Base-by-base conservation (phyloP, 2,113 vertebrate species). In the Melanerpes formicivorus region DNA sequence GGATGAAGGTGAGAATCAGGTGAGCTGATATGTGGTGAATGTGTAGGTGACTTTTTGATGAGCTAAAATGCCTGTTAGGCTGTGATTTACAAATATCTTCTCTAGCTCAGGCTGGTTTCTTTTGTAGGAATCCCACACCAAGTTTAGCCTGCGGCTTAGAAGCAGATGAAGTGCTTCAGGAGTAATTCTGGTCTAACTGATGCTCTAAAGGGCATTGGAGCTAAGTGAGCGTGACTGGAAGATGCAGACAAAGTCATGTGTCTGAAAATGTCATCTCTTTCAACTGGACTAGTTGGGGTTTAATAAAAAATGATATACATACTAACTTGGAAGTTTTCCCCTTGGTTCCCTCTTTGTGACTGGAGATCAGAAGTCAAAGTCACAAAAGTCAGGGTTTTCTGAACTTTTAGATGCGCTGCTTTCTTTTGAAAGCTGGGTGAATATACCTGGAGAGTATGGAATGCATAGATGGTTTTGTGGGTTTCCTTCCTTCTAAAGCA, bases 161-260 rank as follows among this genome's bases (percentile, higher is more conserved):
- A 65, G 37, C 30, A 52, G 18, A 6, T 37, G n/a, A 46, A 91
- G 37, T 14, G 1, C 25, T 70, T 67, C 18, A 55, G 23, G 64
- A 19, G 9, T 5, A 55, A 40, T 32, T 73, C 32, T 34, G 48
- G 16, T 27, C 22, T 34, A 6, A 44, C 25, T 40, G 30, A 10
- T 46, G 16, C 32, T 70, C 34, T 77, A 6, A 40, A 74, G 48
- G 18, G 10, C 2, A 0, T 54, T 48, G 26, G 48, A 75, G 59
- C 50, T 73, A 77, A 89, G 26, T 0, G 0, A 55, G 14, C 2
- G 0, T 3, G 3, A 8, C 29, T 77, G 46, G 78, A 72, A 82
- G 81, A 13, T 66, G 40, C 5, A 23, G 48, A 50, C 50, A 18
- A 29, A 27, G 12, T 30, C 9, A 3, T 7, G 1, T 52, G 37